phyloP scores from a whole-genome alignment of 2,888 invertebrate genomes.

The Autographa pulchrina region DNA sequence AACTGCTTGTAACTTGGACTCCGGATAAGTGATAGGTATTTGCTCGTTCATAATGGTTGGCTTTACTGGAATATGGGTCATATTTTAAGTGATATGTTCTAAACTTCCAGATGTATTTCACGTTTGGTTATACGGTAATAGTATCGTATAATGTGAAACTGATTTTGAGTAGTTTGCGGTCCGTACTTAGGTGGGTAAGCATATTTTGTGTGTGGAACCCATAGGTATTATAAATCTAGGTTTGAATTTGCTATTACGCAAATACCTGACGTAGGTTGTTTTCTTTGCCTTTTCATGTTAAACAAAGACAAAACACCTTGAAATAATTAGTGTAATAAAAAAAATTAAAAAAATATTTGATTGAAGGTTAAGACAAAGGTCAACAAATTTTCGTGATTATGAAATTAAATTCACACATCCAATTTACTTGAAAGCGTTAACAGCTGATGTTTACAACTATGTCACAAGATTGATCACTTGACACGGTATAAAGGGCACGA shows the following conservation, averaged over 20 bases:
- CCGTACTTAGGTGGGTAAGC: background rate
- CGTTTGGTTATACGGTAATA: background rate
- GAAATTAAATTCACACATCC: background rate
- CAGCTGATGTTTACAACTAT: background rate
- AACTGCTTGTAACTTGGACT: conserved; percentile 69
- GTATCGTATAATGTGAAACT: background rate
- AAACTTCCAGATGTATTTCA: conserved; percentile 27
- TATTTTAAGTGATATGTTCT: conserved; percentile 32
- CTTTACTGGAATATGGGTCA: conserved; percentile 46
- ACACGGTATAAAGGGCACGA: background rate
- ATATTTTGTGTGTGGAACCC: background rate
- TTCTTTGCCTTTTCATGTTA: too few species aligned
- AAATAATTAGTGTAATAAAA: too few species aligned
- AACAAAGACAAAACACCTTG: too few species aligned
- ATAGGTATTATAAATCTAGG: background rate
- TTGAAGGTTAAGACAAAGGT: too few species aligned
- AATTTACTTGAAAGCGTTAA: background rate
- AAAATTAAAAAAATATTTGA: too few species aligned
- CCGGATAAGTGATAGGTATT: conserved; percentile 64
- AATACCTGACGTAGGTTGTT: background rate
- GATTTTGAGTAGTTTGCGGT: conserved; percentile 7
- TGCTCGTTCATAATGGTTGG: conserved; percentile 56
- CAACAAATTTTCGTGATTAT: background rate
- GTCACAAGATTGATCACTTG: conserved; percentile 3
- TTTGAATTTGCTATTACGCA: background rate